These are phyloP conservation scores for Megalops cyprinoides DNA, from an alignment of 2,797 vertebrate genomes.

Conservation along the genomic window DNA sequence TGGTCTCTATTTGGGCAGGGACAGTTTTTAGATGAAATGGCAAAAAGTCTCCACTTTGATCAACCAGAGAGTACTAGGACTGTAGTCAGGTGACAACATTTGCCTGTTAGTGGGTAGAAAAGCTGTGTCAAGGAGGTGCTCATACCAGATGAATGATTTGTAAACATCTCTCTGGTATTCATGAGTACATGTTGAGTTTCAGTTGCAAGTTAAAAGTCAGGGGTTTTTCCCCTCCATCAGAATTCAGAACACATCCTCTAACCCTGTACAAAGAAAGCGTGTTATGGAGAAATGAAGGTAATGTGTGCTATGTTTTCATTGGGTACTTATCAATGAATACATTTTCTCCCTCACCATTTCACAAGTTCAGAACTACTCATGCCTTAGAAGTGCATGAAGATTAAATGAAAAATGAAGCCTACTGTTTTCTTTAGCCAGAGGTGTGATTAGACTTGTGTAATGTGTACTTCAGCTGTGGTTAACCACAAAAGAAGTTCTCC, in stretches of 20 bases:
- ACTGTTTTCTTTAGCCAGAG: background rate
- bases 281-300: background rate
- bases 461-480: background rate
- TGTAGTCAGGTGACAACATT: background rate
- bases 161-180: background rate
- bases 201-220: background rate
- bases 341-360: background rate
- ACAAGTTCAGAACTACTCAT: background rate
- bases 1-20: background rate
- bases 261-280: background rate
- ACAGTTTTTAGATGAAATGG: background rate
- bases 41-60: background rate
- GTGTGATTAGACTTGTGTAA: background rate
- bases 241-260: background rate
- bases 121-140: background rate
- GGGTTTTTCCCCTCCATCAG: background rate
- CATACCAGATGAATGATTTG: background rate
- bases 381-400: background rate
- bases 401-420: background rate
- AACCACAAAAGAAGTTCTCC: background rate
- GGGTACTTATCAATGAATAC: too few relatives aligned
- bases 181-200: background rate
- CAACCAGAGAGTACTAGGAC: background rate
- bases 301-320: too few relatives aligned
- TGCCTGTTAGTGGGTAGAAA: background rate